phyloP scores from a whole-genome alignment of 2,888 invertebrate species.

The Drosophila glabriapex region DNA sequence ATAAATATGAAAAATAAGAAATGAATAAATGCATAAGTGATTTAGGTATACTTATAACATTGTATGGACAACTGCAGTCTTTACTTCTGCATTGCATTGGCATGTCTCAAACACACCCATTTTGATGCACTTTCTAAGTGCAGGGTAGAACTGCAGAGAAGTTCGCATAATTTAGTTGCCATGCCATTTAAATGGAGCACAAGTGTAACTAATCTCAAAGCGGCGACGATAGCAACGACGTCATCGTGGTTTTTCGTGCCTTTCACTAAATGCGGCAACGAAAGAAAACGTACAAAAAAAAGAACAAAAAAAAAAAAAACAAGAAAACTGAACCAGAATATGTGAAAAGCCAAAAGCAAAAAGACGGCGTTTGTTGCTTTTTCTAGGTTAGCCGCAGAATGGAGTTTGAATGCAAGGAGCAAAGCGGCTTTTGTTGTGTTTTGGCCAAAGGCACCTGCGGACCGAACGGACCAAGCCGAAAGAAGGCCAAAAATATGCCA shows the following conservation, averaged over 20 bases:
- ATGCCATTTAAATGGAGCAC: slow-evolving; percentile 80
- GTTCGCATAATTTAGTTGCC: slow-evolving; percentile 81
- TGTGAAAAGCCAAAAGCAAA: slow-evolving; percentile 42
- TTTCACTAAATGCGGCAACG: slow-evolving; percentile 66
- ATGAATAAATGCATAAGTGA: not conserved
- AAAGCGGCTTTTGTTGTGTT: slow-evolving; percentile 17
- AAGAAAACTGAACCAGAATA: slow-evolving; percentile 53
- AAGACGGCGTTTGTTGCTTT: slow-evolving; percentile 42
- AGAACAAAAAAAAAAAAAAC: slow-evolving; percentile 14
- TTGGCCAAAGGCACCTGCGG: slow-evolving; percentile 68
- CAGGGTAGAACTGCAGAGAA: slow-evolving; percentile 52
- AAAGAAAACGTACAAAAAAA: not conserved
- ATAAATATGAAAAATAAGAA: not conserved
- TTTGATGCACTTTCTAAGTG: not conserved
- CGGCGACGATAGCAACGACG: slow-evolving; percentile 62
- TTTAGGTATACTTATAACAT: not conserved
- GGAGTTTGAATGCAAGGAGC: slow-evolving; percentile 39
- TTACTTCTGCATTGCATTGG: not conserved
- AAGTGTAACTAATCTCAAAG: slow-evolving; percentile 81
- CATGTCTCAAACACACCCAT: not conserved
- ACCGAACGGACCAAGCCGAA: slow-evolving; percentile 17
- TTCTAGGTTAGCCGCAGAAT: slow-evolving; percentile 72
- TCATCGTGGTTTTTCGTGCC: slow-evolving; percentile 63
- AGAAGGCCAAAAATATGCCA: slow-evolving; percentile 58
- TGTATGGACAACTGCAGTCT: not conserved